phyloP scores from a whole-genome alignment of 1,140 invertebrate genomes.

The Lineus longissimus region DNA sequence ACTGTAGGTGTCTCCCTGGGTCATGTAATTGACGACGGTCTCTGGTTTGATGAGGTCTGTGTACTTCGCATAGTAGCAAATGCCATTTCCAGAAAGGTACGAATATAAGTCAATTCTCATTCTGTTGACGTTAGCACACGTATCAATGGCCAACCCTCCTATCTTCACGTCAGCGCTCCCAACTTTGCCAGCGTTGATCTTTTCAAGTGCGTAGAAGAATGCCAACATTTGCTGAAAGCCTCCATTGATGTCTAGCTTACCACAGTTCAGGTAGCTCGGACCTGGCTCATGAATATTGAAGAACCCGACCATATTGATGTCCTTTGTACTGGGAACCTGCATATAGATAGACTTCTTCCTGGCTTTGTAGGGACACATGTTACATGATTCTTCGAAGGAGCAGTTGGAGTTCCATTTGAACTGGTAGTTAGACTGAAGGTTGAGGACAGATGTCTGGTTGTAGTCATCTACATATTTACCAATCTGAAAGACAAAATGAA shows the following conservation, averaged over 20 bases:
- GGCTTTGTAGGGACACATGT: conserved; percentile 5
- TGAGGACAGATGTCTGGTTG: conserved; percentile 3
- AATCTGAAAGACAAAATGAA: neutral
- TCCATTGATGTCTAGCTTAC: conserved; percentile 27
- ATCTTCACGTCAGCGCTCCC: conserved; percentile 22
- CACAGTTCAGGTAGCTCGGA: conserved; percentile 35
- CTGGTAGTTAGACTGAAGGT: neutral
- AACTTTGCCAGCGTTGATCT: neutral
- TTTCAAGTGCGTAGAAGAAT: conserved; percentile 33
- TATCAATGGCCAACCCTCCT: conserved; percentile 43
- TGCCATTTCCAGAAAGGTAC: conserved; percentile 40
- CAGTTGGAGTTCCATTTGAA: conserved; percentile 13
- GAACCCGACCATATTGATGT: conserved; percentile 27
- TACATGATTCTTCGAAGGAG: neutral
- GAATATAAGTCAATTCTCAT: conserved; percentile 46
- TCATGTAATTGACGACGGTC: conserved; percentile 40
- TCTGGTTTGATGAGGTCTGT: conserved; percentile 13
- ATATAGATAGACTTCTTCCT: conserved; percentile 13
- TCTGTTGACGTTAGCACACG: conserved; percentile 35
- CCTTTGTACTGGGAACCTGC: conserved; percentile 2
- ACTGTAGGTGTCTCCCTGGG: conserved; percentile 30
- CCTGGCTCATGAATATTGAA: conserved; percentile 35
- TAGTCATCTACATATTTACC: conserved; percentile 5
- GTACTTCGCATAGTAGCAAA: conserved; percentile 28
- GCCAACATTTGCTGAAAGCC: conserved; percentile 32